Evolutionary conservation across 2,113 vertebrate species (phyloP), one percentile per base, ranked within the genome.

Genomic region (Sceloporus tristichus): DNA sequence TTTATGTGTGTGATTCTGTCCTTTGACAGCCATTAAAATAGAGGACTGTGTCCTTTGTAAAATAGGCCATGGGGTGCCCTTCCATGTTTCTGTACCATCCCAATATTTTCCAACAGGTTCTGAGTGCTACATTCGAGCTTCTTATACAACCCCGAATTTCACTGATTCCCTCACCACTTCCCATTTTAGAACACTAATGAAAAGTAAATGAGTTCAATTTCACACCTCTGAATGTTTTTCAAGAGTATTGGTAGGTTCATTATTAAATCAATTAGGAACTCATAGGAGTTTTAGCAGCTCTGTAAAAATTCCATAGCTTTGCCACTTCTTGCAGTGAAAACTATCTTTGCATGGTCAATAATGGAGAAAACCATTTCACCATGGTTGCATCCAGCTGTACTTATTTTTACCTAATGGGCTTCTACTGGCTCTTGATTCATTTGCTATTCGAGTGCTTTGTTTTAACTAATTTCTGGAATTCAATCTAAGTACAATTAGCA

Each of bases 401-500:
- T 82, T 79, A 70, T 90, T 54, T 73, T 87, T 89, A 21, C 83
- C 90, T 76, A 84, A 3, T 86, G 42, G 81, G 70, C 85, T 90
- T 92, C 76, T 83, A 90, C 19, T 91, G 23, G 82, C 79, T 54
- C 80, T 89, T 91, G 81, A 79, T 88, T 75, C 91, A 79, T 94
- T 93, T 93, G 65, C 74, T 66, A 86, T 40, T 0, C 0, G 9
- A 90, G 9, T 75, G 42, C 53, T 93, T 87, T 89, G 18, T 40
- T 92, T 82, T 82, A 80, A 86, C 92, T 94, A 79, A 84, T 91
- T 86, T 71, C 89, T 79, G 87, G 85, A 88, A 92, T 91, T 91
- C 90, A 91, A 88, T 93, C 84, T 85, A 87, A 89, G 6, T 75
- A 29, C 86, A 91, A 68, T 92, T 95, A 95, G n/a, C 54, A 88